Evolutionary conservation across 2,888 invertebrate species (phyloP), one percentile per base, ranked within the genome.

Genomic region (Bombyx huttoni): DNA sequence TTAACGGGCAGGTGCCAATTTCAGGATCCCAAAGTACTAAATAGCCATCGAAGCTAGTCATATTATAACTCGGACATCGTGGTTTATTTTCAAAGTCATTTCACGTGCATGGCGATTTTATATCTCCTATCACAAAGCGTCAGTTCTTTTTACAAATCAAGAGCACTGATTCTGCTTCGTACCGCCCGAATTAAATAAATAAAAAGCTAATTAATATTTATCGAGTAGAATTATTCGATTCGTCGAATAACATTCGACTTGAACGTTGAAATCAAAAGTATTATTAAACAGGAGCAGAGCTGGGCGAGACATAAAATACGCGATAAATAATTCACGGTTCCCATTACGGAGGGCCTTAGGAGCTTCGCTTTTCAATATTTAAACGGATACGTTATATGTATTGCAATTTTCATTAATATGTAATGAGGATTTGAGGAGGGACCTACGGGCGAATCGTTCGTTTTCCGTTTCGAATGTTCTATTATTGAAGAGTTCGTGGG

Each of bases 321-420:
- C 40, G 48, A 50, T 52, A 52, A 52, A 52, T 87, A 78, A 86
- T 87, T 83, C 83, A 86, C 57, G 50, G 61, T 56, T 65, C 66
- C 84, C 84, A 84, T 86, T 86, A 87, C 81, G 62, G 67, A 64
- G 70, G 67, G 66, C 65, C 66, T 59, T 61, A 66, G 72, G 78
- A 77, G 83, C 85, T 83, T 79, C 75, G 69, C 62, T 60, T 62
- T 66, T 86, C 73, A 86, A 87, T 87, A 87, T 86, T 87, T 81
- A 75, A 86, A 70, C 72, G 64, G 63, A 69, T 66, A 76, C 78
- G 81, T 85, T 85, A 86, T 86, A 85, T 85, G 82, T 85, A 88
- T 85, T 85, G 87, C 83, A 86, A 84, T 86, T 85, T 84, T 79
- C 79, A 84, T 86, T 81, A 86, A 84, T 81, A 68, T 81, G 80